A percentile compares a stretch with the other conserved stretches of the same genome.
Evolutionary conservation across 2,797 vertebrate genomes (phyloP).

Genomic region (Acanthiza pusilla): DNA sequence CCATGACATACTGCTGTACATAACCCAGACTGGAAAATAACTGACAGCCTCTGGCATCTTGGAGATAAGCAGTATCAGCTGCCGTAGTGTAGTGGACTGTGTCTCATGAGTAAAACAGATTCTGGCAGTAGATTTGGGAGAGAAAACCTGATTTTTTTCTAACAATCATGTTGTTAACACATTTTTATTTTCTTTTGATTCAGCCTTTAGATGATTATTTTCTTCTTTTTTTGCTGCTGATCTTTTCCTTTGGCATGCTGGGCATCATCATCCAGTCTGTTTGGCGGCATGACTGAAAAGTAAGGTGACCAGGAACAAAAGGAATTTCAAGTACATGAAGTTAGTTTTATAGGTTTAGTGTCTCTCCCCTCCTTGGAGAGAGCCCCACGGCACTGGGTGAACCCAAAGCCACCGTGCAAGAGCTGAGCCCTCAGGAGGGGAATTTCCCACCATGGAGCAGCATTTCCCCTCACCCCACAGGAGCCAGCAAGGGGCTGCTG

Average conservation of each 20-base stretch:
- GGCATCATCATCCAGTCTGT: background rate
- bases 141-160: background rate
- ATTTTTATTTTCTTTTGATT: background rate
- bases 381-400: rapidly evolving
- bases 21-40: background rate
- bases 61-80: background rate
- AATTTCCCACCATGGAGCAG: background rate
- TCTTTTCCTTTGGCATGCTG: background rate
- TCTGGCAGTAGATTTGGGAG: background rate
- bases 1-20: background rate
- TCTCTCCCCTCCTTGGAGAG: background rate
- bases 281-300: background rate
- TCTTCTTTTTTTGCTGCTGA: background rate
- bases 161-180: background rate
- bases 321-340: background rate
- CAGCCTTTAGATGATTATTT: background rate
- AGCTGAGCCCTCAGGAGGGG: background rate
- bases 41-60: background rate
- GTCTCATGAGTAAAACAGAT: background rate
- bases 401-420: background rate
- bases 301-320: background rate
- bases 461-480: background rate
- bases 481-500: background rate
- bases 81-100: background rate
- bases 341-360: background rate